These are phyloP conservation scores for Coreoperca whiteheadi DNA, from an alignment of 2,113 vertebrate genomes.

Conservation along the genomic window DNA sequence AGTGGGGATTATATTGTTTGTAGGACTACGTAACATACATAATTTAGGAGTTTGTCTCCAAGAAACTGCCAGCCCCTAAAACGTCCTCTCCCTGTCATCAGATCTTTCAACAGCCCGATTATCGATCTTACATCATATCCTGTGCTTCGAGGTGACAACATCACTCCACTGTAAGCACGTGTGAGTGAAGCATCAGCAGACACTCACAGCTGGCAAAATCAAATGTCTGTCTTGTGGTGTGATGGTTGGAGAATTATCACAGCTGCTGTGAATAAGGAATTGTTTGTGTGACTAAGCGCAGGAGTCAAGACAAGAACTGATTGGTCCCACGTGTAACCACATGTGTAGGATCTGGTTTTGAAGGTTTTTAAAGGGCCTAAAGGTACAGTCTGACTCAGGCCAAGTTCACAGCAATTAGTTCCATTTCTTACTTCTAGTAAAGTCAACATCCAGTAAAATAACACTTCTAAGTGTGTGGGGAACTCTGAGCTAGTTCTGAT, in stretches of 20 bases:
- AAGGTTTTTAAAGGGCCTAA: conserved; percentile 2
- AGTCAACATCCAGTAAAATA: background rate
- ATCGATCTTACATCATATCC: background rate
- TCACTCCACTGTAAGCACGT: background rate
- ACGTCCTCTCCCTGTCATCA: conserved; percentile 7
- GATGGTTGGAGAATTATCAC: conserved; percentile 4
- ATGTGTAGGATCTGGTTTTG: background rate
- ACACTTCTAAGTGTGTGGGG: background rate
- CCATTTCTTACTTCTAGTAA: background rate
- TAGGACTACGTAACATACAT: conserved; percentile 11
- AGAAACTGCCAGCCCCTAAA: background rate
- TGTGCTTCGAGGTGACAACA: background rate
- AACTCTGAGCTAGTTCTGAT: too few relatives aligned
- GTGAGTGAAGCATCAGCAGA: background rate
- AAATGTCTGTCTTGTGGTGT: background rate
- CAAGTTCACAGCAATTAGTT: conserved; percentile 4
- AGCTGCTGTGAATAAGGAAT: conserved; percentile 3
- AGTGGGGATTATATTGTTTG: conserved; percentile 18
- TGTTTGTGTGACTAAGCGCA: background rate
- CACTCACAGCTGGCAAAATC: conserved; percentile 4
- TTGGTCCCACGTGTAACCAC: background rate
- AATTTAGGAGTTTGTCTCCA: conserved; percentile 21
- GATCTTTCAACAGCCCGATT: background rate
- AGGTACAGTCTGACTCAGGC: background rate
- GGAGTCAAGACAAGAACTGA: background rate